Evolutionary conservation across 2,888 invertebrate species (phyloP).

Genomic region (Leptarthrus brevirostris): DNA sequence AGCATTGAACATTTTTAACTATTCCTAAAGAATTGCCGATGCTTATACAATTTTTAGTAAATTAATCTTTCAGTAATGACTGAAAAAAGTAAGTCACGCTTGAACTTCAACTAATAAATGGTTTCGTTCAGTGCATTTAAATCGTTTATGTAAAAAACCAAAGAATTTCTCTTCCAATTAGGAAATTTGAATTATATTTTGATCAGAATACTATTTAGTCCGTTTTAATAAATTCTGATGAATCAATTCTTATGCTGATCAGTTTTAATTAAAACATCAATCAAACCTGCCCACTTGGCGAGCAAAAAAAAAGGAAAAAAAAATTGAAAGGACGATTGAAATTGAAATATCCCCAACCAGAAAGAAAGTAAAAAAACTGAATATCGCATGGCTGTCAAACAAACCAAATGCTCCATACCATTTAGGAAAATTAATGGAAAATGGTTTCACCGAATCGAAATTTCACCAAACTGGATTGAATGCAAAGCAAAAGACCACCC

Average conservation of each 20-base stretch:
- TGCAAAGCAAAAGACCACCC: conserved; percentile 48
- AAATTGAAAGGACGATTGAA: conserved; percentile 29
- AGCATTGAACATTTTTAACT: too few species aligned
- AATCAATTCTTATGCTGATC: conserved; percentile 20
- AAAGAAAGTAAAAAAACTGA: conserved; percentile 33
- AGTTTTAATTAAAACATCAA: conserved; percentile 57
- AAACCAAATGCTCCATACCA: conserved; percentile 53
- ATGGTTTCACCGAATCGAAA: conserved; percentile 53
- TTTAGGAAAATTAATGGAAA: conserved; percentile 57
- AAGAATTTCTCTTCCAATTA: too few species aligned
- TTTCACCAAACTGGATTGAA: conserved; percentile 43
- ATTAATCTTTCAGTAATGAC: too few species aligned
- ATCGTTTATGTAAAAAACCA: too few species aligned
- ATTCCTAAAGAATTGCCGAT: too few species aligned
- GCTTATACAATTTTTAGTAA: too few species aligned
- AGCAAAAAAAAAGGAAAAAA: conserved; percentile 20
- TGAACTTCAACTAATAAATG: too few species aligned
- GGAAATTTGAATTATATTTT: too few species aligned
- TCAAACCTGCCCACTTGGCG: conserved; percentile 52
- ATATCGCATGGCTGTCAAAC: conserved; percentile 49
- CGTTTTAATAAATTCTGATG: background rate
- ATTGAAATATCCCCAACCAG: conserved; percentile 17
- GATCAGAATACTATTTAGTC: too few species aligned
- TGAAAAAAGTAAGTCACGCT: too few species aligned
- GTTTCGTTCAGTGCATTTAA: too few species aligned